These are phyloP conservation scores for Nannoperca obscura DNA, from an alignment of 2,797 vertebrate genomes.

Conservation along the genomic window DNA sequence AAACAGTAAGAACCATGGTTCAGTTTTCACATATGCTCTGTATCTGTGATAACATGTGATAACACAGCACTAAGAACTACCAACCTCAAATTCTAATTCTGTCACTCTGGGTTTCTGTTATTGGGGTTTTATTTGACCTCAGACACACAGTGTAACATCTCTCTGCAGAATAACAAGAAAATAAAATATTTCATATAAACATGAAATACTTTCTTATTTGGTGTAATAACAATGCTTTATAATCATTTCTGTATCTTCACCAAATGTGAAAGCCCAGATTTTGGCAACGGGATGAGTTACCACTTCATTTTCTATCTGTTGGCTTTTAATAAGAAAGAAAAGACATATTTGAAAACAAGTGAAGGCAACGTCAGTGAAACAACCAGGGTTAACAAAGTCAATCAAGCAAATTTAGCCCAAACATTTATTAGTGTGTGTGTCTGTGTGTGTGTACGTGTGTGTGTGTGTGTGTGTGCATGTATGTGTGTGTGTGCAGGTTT, in stretches of 20 bases:
- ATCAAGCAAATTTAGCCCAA: not conserved
- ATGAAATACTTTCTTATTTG: not conserved
- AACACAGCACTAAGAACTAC: not conserved
- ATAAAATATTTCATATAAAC: too few relatives aligned
- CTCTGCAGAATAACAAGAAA: not conserved
- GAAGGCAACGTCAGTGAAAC: not conserved
- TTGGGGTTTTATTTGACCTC: not conserved
- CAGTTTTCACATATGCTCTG: not conserved
- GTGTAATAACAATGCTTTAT: not conserved
- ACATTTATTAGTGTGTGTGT: not conserved
- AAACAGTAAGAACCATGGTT: not conserved
- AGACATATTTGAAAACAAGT: not conserved
- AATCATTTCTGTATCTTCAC: not conserved
- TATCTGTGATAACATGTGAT: too few relatives aligned
- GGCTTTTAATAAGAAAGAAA: not conserved
- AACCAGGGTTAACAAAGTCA: not conserved
- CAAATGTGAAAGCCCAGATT: not conserved
- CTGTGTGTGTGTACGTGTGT: too few relatives aligned
- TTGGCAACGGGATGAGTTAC: not conserved
- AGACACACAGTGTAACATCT: not conserved
- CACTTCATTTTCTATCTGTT: not conserved
- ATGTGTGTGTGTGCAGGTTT: not conserved
- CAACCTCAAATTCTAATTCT: too few relatives aligned
- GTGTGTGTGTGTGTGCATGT: not conserved
- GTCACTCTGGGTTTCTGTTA: not conserved